phyloP scores from a whole-genome alignment of 2,888 invertebrate genomes.

The Celastrina argiolus region DNA sequence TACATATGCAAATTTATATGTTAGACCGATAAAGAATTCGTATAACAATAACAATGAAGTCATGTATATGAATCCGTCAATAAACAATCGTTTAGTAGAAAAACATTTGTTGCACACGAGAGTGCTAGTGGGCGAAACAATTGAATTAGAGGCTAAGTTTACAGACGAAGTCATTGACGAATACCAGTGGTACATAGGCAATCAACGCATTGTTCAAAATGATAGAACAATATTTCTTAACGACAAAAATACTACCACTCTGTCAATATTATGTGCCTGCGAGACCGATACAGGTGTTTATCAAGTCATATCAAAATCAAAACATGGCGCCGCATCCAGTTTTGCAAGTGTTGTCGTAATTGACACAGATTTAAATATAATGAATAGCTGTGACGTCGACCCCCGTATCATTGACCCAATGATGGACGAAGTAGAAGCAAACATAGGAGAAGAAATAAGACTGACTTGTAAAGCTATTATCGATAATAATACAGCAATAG shows the following conservation, averaged over 20 bases:
- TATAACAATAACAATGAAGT: conserved; percentile 28
- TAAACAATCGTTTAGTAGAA: conserved; percentile 26
- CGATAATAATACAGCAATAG: conserved; percentile 33
- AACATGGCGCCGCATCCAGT: conserved; percentile 37
- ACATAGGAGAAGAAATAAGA: conserved; percentile 37
- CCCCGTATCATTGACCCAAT: conserved; percentile 36
- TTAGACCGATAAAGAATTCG: conserved; percentile 28
- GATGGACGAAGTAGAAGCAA: conserved; percentile 36
- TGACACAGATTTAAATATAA: conserved; percentile 26
- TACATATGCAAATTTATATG: conserved; percentile 37
- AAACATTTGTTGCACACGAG: conserved; percentile 35
- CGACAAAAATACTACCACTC: conserved; percentile 28
- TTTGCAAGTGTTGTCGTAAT: conserved; percentile 38
- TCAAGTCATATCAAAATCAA: conserved; percentile 36
- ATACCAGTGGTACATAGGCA: conserved; percentile 41
- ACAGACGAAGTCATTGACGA: conserved; percentile 24
- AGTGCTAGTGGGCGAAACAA: conserved; percentile 33
- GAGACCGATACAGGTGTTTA: conserved; percentile 41
- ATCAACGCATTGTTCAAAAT: conserved; percentile 31
- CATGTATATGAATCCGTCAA: conserved; percentile 25
- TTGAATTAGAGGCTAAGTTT: conserved; percentile 36
- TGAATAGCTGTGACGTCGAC: conserved; percentile 28
- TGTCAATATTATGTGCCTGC: conserved; percentile 34
- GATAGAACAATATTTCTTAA: conserved; percentile 32
- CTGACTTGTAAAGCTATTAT: conserved; percentile 35